Evolutionary conservation across 2,888 invertebrate species (phyloP).

Genomic region (Yponomeuta malinellus): DNA sequence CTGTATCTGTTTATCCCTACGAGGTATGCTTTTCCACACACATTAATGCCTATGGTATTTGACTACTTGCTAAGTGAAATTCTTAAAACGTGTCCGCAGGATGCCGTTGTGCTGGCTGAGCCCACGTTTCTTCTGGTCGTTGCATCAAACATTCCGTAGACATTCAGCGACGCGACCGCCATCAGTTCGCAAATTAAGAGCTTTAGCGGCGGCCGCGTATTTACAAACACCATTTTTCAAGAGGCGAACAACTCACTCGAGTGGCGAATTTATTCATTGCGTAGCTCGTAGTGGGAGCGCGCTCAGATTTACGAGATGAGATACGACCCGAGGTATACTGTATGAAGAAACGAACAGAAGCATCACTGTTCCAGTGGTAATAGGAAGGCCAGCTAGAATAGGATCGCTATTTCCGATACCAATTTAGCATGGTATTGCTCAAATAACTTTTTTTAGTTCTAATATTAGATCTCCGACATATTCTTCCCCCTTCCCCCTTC

Average conservation of each 20-base stretch:
- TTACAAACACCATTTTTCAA: constrained; percentile 30
- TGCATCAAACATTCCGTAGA: neutral
- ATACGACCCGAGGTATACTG: constrained; percentile 29
- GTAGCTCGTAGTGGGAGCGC: constrained; percentile 27
- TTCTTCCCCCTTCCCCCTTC: too few relatives aligned
- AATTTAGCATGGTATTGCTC: too few relatives aligned
- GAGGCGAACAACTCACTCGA: constrained; percentile 20
- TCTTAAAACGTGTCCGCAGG: too few relatives aligned
- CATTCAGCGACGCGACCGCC: neutral
- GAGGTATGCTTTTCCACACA: too few relatives aligned
- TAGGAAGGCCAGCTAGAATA: too few relatives aligned
- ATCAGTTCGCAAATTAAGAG: constrained; percentile 25
- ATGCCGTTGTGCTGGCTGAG: too few relatives aligned
- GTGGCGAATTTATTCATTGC: constrained; percentile 38
- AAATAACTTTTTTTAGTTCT: too few relatives aligned
- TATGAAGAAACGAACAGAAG: neutral
- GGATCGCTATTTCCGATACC: too few relatives aligned
- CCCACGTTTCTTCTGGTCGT: neutral
- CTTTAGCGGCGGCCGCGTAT: constrained; percentile 25
- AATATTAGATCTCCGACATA: too few relatives aligned
- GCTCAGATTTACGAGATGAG: constrained; percentile 38
- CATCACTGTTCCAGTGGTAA: neutral
- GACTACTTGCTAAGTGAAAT: too few relatives aligned
- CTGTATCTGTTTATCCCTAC: neutral
- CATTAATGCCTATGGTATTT: too few relatives aligned